Evolutionary conservation across 2,888 invertebrate species (phyloP).

Genomic region (Sepioteuthis lessoniana): DNA sequence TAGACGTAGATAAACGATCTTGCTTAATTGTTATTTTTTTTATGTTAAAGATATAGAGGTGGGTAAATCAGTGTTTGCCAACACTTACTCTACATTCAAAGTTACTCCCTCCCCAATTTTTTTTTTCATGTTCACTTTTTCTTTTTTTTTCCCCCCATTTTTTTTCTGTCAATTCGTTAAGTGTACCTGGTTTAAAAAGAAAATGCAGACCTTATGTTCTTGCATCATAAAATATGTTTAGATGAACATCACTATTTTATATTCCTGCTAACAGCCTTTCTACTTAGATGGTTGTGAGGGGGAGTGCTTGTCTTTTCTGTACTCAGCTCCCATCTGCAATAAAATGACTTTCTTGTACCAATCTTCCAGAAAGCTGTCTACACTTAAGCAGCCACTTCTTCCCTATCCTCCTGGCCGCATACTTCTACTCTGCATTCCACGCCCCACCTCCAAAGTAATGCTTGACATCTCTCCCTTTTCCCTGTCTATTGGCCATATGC

Average conservation of each 20-base stretch:
- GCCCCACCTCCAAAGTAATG: not conserved
- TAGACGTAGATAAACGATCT: too few species aligned
- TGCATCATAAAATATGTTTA: not conserved
- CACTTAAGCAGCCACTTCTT: not conserved
- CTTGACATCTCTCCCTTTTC: not conserved
- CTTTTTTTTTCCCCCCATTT: too few species aligned
- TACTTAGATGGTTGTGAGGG: not conserved
- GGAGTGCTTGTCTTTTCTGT: too few species aligned
- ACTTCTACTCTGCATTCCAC: not conserved
- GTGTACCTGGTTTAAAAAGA: not conserved
- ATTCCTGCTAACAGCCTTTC: not conserved
- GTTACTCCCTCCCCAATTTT: too few species aligned
- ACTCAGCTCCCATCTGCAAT: not conserved
- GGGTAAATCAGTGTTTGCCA: too few species aligned
- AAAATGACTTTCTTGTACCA: not conserved
- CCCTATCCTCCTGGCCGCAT: not conserved
- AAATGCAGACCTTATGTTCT: not conserved
- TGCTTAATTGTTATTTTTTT: too few species aligned
- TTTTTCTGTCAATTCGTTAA: too few species aligned
- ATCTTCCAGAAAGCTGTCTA: not conserved
- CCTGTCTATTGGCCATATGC: not conserved
- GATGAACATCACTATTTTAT: not conserved
- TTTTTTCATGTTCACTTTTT: too few species aligned
- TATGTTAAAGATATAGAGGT: too few species aligned
- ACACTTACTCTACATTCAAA: too few species aligned